Conservation (phyloP, 2,888 invertebrate species). For the Poecilus cupreus region DNA sequence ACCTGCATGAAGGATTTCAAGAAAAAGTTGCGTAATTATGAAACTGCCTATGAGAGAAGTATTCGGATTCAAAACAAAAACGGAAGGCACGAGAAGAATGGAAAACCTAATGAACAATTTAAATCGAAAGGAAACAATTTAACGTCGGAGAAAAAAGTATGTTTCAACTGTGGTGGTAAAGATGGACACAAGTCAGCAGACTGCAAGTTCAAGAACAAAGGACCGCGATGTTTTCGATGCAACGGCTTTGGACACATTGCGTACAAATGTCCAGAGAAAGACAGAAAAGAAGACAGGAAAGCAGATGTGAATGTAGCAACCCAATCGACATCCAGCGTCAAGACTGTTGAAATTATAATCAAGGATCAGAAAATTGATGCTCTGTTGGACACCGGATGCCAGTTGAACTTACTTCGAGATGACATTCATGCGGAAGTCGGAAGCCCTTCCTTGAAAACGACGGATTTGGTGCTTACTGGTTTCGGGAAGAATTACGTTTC, state of each 20-base stretch:
- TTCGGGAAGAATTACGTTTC: not conserved
- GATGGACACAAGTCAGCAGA: constrained; percentile 51
- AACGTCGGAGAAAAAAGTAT: not conserved
- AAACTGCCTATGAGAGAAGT: not conserved
- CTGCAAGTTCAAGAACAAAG: constrained; percentile 62
- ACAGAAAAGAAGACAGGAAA: not conserved
- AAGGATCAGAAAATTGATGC: not conserved
- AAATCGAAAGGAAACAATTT: not conserved
- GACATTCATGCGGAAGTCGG: not conserved
- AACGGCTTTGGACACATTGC: constrained; percentile 64
- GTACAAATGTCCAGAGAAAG: constrained; percentile 34
- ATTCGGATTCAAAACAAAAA: not conserved
- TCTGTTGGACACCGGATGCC: not conserved
- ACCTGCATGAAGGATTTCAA: constrained; percentile 53
- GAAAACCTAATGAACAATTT: too few relatives aligned
- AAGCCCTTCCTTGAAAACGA: not conserved
- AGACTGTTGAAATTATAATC: not conserved
- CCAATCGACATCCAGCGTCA: not conserved
- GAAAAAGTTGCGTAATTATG: not conserved
- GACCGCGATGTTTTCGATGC: constrained; percentile 66
- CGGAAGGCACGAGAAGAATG: not conserved
- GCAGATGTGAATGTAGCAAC: not conserved
- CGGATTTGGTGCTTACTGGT: not conserved
- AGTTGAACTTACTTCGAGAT: not conserved
- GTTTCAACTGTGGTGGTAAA: constrained; percentile 58